Conservation (phyloP, 2,888 invertebrate genomes). For the Spodoptera exigua region DNA sequence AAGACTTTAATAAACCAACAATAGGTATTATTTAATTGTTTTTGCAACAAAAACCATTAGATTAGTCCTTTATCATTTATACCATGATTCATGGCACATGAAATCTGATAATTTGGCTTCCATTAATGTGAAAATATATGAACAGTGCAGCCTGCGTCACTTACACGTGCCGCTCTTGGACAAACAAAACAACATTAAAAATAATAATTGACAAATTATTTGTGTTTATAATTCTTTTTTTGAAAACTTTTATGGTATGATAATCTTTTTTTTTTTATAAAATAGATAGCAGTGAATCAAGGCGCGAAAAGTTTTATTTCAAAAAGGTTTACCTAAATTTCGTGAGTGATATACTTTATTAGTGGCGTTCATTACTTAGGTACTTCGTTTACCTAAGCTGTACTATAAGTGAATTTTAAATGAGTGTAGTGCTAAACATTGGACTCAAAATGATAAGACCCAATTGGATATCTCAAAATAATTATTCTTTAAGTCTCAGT, state of each 20-base stretch:
- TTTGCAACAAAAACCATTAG: neutral
- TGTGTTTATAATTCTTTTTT: too few species aligned
- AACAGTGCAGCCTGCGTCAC: conserved; percentile 7
- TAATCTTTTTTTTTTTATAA: too few species aligned
- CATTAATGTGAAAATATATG: conserved; percentile 11
- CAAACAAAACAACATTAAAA: too few species aligned
- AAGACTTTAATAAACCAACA: too few species aligned
- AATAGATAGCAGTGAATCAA: too few species aligned
- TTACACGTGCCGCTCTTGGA: neutral
- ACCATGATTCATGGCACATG: conserved; percentile 2
- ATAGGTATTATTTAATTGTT: neutral
- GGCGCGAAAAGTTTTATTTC: too few species aligned
- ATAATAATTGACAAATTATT: too few species aligned
- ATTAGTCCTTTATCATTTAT: neutral
- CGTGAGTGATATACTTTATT: too few species aligned
- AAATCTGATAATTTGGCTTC: conserved; percentile 16
- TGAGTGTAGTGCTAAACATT: neutral
- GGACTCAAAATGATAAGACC: conserved; percentile 24
- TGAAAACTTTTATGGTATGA: too few species aligned
- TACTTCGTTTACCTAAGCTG: too few species aligned
- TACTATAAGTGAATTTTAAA: neutral
- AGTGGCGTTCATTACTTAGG: too few species aligned
- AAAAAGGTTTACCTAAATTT: too few species aligned
- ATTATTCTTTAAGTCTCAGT: conserved; percentile 10
- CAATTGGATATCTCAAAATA: conserved; percentile 18